Conservation (phyloP, 2,888 invertebrate genomes). For the Amorpha juglandis region DNA sequence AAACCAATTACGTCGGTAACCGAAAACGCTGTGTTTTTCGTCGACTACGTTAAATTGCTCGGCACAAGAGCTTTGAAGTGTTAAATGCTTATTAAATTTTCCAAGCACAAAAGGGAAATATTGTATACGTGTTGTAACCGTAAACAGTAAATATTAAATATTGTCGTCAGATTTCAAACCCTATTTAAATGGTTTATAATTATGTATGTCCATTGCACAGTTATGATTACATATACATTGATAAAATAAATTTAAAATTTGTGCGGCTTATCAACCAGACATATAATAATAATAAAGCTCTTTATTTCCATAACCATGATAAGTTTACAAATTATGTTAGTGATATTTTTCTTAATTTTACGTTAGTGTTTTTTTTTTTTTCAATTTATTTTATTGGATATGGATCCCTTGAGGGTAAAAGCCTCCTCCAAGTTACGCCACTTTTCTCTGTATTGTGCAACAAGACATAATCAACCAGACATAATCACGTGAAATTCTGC, state of each 20-base stretch:
- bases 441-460: too few relatives aligned
- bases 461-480: not conserved
- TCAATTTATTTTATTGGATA: too few relatives aligned
- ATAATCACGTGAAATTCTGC: too few relatives aligned
- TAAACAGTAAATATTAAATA: conserved; percentile 17
- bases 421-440: too few relatives aligned
- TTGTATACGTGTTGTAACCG: conserved; percentile 52
- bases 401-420: too few relatives aligned
- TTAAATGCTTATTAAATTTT: conserved; percentile 82
- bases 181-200: not conserved
- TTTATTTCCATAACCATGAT: too few relatives aligned
- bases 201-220: not conserved
- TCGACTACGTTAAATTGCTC: conserved; percentile 78
- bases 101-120: conserved; percentile 72
- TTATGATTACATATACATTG: too few relatives aligned
- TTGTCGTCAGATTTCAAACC: conserved; percentile 16
- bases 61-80: conserved; percentile 78
- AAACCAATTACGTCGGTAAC: conserved; percentile 77
- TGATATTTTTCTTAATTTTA: too few relatives aligned
- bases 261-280: not conserved
- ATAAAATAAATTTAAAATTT: conserved; percentile 4
- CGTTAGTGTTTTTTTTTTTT: too few relatives aligned
- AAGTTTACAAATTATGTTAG: too few relatives aligned
- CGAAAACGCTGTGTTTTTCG: conserved; percentile 79
- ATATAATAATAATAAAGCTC: too few relatives aligned